Percentiles rank a stretch among this genome's conserved stretches.
These are phyloP conservation scores for Xyrauchen texanus DNA, from an alignment of 2,113 vertebrate species.

Conservation along the genomic window DNA sequence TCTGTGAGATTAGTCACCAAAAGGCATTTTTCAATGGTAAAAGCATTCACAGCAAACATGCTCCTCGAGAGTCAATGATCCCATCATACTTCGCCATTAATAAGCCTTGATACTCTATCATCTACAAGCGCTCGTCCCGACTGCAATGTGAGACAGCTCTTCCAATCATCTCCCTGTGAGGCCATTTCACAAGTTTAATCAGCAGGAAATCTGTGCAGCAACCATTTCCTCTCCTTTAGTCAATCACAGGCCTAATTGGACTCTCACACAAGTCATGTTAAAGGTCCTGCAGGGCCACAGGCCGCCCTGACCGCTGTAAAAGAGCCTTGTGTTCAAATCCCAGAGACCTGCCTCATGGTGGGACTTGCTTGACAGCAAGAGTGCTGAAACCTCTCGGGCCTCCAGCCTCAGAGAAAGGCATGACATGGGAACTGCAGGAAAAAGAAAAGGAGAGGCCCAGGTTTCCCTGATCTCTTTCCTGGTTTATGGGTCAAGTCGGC, in stretches of 20 bases:
- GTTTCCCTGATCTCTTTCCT: constrained; percentile 11
- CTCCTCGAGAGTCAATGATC: no score
- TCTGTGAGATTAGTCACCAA: no score
- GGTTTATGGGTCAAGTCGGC: constrained; percentile 22
- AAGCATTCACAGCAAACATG: no score
- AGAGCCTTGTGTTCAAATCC: constrained; percentile 40
- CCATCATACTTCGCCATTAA: no score
- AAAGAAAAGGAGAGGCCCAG: background rate
- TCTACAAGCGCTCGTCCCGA: background rate
- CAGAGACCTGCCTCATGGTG: background rate
- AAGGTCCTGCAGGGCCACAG: constrained; percentile 57
- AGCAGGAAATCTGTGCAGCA: constrained; percentile 54
- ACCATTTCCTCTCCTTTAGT: constrained; percentile 60
- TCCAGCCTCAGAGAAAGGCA: background rate
- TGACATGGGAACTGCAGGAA: background rate
- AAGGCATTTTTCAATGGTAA: no score
- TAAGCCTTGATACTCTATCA: no score
- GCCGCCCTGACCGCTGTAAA: constrained; percentile 49
- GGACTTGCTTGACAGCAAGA: background rate
- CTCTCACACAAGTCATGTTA: constrained; percentile 60
- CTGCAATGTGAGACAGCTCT: background rate
- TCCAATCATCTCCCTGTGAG: constrained; percentile 32
- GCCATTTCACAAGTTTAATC: constrained; percentile 62
- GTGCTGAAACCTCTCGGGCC: constrained; percentile 9
- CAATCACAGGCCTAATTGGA: constrained; percentile 69